phyloP scores from a whole-genome alignment of 1,140 invertebrate species.

The Brachionus rotundiformis region DNA sequence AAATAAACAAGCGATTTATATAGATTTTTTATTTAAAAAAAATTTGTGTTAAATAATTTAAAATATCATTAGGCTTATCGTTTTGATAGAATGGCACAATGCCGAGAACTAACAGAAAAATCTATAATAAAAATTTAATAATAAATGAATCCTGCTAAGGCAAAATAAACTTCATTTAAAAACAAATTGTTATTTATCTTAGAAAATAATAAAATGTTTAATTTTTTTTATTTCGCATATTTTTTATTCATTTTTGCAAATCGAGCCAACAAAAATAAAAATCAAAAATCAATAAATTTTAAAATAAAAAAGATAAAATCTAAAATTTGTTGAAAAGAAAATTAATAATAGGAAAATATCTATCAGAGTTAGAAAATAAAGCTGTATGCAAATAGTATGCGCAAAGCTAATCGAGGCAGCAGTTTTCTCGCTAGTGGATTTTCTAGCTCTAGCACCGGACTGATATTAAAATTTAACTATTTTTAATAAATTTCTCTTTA shows the following conservation, averaged over 20 bases:
- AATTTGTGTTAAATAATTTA: constrained; percentile 3
- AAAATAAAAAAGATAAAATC: constrained; percentile 40
- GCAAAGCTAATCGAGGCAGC: background rate
- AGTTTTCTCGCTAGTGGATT: background rate
- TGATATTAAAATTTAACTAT: constrained; percentile 42
- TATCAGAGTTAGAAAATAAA: background rate
- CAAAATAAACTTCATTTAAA: constrained; percentile 12
- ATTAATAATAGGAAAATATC: constrained; percentile 30
- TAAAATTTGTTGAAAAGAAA: constrained; percentile 24
- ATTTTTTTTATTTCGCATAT: constrained; percentile 35
- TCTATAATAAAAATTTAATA: constrained; percentile 30
- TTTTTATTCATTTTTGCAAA: constrained; percentile 10
- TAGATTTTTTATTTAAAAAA: constrained; percentile 9
- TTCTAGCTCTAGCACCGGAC: constrained; percentile 15
- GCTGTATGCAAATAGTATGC: background rate
- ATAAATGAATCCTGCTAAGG: constrained; percentile 30
- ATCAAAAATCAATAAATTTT: constrained; percentile 50
- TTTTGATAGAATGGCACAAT: constrained; percentile 1
- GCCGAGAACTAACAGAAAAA: constrained; percentile 9
- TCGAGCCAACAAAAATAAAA: constrained; percentile 25
- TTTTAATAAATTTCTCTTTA: constrained; percentile 41
- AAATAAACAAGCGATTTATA: constrained; percentile 20
- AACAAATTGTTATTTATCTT: constrained; percentile 32
- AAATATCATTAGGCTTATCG: background rate
- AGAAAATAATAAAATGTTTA: constrained; percentile 42